Evolutionary conservation across 1,140 invertebrate genomes (phyloP).

Genomic region (Aricia agestis): DNA sequence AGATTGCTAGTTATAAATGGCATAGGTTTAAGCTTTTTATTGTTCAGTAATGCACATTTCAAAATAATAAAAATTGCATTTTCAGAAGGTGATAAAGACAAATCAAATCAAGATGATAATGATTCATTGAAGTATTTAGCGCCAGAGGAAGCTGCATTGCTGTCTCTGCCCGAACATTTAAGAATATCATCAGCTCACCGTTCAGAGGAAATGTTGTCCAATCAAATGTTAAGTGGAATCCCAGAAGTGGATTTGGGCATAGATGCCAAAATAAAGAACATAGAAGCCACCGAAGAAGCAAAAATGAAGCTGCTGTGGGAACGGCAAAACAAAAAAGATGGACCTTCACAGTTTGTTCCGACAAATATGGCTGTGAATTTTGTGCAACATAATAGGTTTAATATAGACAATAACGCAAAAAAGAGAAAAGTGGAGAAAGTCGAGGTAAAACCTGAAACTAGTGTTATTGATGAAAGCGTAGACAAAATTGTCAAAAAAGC

Average conservation of each 20-base stretch:
- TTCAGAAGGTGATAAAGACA: constrained; percentile 58
- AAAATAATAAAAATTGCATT: constrained; percentile 22
- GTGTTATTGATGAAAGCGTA: constrained; percentile 73
- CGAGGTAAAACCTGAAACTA: constrained; percentile 69
- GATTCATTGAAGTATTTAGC: constrained; percentile 84
- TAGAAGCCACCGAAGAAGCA: constrained; percentile 98
- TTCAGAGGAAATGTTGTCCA: constrained; percentile 99
- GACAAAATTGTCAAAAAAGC: constrained; percentile 81
- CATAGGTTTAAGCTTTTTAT: no score
- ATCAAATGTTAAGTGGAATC: constrained; percentile 99
- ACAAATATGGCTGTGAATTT: constrained; percentile 99
- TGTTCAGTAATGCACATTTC: no score
- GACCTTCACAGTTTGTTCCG: constrained; percentile 97
- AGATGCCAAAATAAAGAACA: constrained; percentile 98
- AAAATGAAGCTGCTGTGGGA: constrained; percentile 94
- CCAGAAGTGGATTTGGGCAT: constrained; percentile 99
- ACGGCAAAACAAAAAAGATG: constrained; percentile 92
- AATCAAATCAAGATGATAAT: constrained; percentile 52
- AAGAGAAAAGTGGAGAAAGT: constrained; percentile 73
- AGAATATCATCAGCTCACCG: constrained; percentile 86
- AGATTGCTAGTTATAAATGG: no score
- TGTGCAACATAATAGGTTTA: constrained; percentile 90
- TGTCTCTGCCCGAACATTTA: constrained; percentile 91
- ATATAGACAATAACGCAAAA: constrained; percentile 67
- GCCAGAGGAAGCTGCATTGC: constrained; percentile 90